These are phyloP conservation scores for Lindbergichthys nudifrons DNA, from an alignment of 2,797 vertebrate species.

Conservation along the genomic window DNA sequence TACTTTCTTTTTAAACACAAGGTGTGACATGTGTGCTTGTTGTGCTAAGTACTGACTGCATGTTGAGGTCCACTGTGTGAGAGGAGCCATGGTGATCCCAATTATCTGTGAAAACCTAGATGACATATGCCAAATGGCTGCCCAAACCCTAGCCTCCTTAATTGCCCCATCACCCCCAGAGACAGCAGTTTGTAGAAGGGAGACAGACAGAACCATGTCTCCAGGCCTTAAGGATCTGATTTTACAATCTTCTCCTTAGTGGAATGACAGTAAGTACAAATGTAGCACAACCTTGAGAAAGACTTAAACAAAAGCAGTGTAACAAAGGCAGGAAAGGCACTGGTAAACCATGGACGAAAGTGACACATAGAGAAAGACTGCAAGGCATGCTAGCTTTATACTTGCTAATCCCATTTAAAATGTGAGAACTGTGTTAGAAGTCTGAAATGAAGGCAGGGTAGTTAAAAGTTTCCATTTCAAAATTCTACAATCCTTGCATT, in stretches of 20 bases:
- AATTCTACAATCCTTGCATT: slow-evolving; percentile 2
- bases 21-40: slow-evolving; percentile 62
- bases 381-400: slow-evolving; percentile 6
- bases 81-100: slow-evolving; percentile 55
- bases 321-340: slow-evolving; percentile 64
- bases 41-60: slow-evolving; percentile 51
- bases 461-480: not conserved
- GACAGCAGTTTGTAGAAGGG: slow-evolving; percentile 29
- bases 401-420: not conserved
- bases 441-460: not conserved
- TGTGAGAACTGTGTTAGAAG: not conserved
- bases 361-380: slow-evolving; percentile 10
- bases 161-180: slow-evolving; percentile 58
- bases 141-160: slow-evolving; percentile 58
- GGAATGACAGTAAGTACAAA: slow-evolving; percentile 54
- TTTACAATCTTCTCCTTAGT: slow-evolving; percentile 63
- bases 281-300: slow-evolving; percentile 65
- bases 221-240: slow-evolving; percentile 41
- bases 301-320: slow-evolving; percentile 49
- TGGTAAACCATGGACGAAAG: slow-evolving; percentile 32
- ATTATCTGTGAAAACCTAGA: slow-evolving; percentile 75
- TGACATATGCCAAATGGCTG: slow-evolving; percentile 79
- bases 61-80: slow-evolving; percentile 45
- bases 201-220: slow-evolving; percentile 52
- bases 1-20: slow-evolving; percentile 40